Base-by-base conservation (phyloP, 2,797 vertebrate species). In the Fratercula arctica region DNA sequence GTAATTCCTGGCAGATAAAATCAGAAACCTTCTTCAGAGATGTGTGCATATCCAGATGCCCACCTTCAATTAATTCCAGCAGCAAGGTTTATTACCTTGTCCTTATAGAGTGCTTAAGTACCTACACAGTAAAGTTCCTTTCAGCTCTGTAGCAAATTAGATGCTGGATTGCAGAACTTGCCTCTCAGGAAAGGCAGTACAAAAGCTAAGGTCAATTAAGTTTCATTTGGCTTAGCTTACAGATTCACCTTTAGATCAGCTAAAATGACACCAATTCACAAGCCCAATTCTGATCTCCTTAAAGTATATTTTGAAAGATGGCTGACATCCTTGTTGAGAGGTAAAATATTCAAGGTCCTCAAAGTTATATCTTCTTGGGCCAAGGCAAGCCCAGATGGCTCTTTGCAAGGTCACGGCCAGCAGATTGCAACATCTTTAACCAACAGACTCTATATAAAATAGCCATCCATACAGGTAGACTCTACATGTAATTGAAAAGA, bases 1-100 rank as follows among this genome's bases (percentile, higher is more conserved):
- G 61, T 92, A 96, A 95, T 95, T 96, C 91, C 90, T 86, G 70
- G 87, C 60, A 93, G 92, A 84, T 90, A 96, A 95, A 97, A 96
- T 86, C 86, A 81, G 82, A 97, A 90, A 79, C 56, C 60, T 89
- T 94, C 89, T 70, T 85, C 48, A 4, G 67, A 89, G 68, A 85
- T n/a, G 35, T 50, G 20, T 9, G 3, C 35, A 33, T 79, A 92
- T 75, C 93, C 85, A 92, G 88, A 93, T 91, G 82, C 85, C 69
- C 74, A 77, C 45, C 82, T 95, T 89, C 89, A 93, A 95, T 95
- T 96, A 95, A 95, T 94, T 94, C 48, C 51, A 96, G 90, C 87
- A 95, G 67, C 68, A 79, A 6, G 67, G 81, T 89, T 96, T 97
- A 96, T 96, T 94, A 96, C 86, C 48, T 39, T 84, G 64, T 89